Percentiles rank a stretch among this genome's conserved stretches.
These are phyloP conservation scores for Lagopus leucura DNA, from an alignment of 2,113 vertebrate species.

Conservation along the genomic window DNA sequence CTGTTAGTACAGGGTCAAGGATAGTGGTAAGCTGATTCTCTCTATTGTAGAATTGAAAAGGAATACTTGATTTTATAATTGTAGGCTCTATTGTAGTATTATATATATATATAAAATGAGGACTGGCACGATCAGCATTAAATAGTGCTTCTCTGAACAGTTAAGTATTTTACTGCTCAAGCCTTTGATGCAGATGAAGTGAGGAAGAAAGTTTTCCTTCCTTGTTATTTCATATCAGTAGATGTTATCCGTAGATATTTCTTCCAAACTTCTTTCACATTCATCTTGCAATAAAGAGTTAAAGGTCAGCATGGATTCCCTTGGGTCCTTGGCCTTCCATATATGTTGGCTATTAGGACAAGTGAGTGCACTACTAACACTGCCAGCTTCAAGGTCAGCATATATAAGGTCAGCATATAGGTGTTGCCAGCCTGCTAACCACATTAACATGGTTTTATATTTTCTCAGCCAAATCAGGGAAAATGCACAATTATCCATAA, in stretches of 20 bases:
- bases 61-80: background rate
- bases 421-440: background rate
- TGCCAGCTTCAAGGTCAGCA: background rate
- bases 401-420: background rate
- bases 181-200: background rate
- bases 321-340: background rate
- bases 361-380: background rate
- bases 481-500: background rate
- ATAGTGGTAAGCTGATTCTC: background rate
- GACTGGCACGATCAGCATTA: background rate
- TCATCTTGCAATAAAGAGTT: background rate
- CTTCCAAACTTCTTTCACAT: background rate
- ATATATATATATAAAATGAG: background rate
- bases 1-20: background rate
- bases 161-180: background rate
- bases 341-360: background rate
- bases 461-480: background rate
- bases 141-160: background rate
- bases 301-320: background rate
- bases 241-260: background rate
- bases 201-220: background rate
- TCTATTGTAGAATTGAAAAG: background rate
- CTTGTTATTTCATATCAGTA: background rate
- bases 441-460: background rate
- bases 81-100: background rate